Evolutionary conservation across 2,113 vertebrate species (phyloP), one percentile per base, ranked within the genome.

Genomic region (Ceyx margarethae): DNA sequence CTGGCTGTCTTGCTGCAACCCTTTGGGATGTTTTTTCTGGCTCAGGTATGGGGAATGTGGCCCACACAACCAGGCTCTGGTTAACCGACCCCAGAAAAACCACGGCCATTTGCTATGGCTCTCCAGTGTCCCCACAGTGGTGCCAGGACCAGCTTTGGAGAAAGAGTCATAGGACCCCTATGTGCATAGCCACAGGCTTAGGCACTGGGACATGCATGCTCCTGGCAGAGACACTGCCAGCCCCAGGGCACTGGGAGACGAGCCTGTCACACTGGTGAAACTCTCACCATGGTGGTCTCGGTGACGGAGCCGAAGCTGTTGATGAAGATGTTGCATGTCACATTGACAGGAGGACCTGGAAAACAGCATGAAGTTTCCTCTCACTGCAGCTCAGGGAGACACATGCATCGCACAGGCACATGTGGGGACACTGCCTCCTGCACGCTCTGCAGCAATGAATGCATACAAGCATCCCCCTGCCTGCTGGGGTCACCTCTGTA

Each of bases 271-370:
- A 0, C 37, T 3, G 3, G 57, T 2, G 25, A 37, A 86, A 19
- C 37, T 37, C 98, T 98, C 98, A 99, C 99, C 99, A 99, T 99
- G 61, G 99, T 99, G 25, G 98, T 99, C 97, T 99, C 98, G 1
- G 98, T 99, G 96, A 99, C 98, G 1, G 99, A 99, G 85, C 98
- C 98, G 13, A 99, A 99, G 95, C 98, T 99, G 97, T 99, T 99
- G 98, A 99, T 99, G 96, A 99, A 99, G 97, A 99, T 99, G 97
- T 99, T 99, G 97, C 99, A 99, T 19, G 99, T 99, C 97, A 99
- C 99, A 65, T 99, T 99, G 97, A 99, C 98, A 1, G 99, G 98
- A 5, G 98, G 98, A 71, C 99, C 99, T 99, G 97, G 65, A 91
- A 96, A 94, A 94, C 84, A 91, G 78, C 3, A 3, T 22, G 81